Conservation (phyloP, 2,888 invertebrate species). For the Lasioglossum vierecki region DNA sequence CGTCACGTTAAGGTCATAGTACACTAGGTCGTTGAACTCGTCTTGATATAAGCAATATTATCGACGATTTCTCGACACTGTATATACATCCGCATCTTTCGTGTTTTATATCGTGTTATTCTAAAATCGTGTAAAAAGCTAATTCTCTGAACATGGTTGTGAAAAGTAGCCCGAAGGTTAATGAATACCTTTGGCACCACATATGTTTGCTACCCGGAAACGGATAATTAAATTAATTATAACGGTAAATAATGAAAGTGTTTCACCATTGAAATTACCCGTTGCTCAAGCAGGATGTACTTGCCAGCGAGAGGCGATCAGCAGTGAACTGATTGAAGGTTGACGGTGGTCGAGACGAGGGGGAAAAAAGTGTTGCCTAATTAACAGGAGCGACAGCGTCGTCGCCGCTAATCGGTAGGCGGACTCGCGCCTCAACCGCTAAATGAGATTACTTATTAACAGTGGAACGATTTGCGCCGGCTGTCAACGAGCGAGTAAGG, state of each 20-base stretch:
- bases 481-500: conserved; percentile 23
- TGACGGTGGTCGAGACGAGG: conserved; percentile 49
- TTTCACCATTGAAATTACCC: background rate
- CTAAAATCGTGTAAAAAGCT: too few relatives aligned
- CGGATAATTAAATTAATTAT: background rate
- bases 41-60: too few relatives aligned
- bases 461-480: conserved; percentile 41
- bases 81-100: too few relatives aligned
- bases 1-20: too few relatives aligned
- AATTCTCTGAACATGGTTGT: too few relatives aligned
- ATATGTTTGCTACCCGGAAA: background rate
- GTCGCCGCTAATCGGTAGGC: conserved; percentile 52
- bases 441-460: conserved; percentile 67
- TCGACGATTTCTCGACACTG: too few relatives aligned
- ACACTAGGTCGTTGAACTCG: too few relatives aligned
- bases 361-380: conserved; percentile 61
- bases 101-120: too few relatives aligned
- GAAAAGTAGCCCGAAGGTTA: background rate
- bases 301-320: conserved; percentile 49
- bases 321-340: conserved; percentile 58
- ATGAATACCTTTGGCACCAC: background rate
- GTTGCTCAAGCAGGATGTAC: conserved; percentile 44
- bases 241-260: background rate
- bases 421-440: conserved; percentile 30
- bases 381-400: conserved; percentile 59